phyloP scores from a whole-genome alignment of 1,140 invertebrate species.

The Cydia splendana region DNA sequence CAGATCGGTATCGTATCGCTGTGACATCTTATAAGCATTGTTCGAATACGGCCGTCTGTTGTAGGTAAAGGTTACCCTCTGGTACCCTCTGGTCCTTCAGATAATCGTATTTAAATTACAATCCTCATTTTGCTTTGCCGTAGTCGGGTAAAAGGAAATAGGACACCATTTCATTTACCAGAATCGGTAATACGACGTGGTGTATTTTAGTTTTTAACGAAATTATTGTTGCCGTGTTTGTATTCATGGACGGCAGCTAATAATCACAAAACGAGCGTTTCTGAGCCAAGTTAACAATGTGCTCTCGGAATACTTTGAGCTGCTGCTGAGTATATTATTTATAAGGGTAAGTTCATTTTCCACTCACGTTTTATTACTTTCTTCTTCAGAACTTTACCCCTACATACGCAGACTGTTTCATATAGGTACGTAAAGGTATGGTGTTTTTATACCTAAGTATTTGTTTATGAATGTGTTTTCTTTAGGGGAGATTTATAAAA shows the following conservation, averaged over 20 bases:
- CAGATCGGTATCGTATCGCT: too few relatives aligned
- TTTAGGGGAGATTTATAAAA: not conserved
- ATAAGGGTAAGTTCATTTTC: not conserved
- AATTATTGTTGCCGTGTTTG: not conserved
- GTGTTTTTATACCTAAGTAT: not conserved
- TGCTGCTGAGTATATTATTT: not conserved
- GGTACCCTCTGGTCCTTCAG: too few relatives aligned
- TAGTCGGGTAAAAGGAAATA: too few relatives aligned
- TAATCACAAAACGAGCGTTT: not conserved
- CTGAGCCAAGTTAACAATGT: not conserved
- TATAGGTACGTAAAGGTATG: not conserved
- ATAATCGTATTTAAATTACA: too few relatives aligned
- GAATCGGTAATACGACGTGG: too few relatives aligned
- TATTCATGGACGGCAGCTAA: not conserved
- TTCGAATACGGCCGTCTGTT: too few relatives aligned
- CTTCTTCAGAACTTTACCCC: not conserved
- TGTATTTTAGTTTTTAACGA: too few relatives aligned
- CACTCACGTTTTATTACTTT: constrained; percentile 5
- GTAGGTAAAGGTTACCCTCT: too few relatives aligned
- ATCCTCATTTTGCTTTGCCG: too few relatives aligned
- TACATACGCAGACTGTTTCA: not conserved
- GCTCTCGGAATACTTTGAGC: not conserved
- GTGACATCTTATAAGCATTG: too few relatives aligned
- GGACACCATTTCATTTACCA: too few relatives aligned
- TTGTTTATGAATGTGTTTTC: not conserved